phyloP scores from a whole-genome alignment of 2,113 vertebrate species.

The Thunnus maccoyii region DNA sequence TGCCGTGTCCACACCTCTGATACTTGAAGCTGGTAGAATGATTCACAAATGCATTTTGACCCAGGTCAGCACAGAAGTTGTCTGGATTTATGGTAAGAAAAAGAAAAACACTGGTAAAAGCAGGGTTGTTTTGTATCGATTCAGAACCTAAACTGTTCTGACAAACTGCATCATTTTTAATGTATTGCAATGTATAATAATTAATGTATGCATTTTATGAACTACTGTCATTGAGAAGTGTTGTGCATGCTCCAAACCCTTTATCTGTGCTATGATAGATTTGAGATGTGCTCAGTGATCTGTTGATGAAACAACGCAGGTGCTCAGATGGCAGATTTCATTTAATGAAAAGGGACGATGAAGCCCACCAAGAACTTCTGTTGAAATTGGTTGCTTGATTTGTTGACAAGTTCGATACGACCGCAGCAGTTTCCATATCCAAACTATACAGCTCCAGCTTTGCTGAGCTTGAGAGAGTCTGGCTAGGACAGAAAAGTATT shows the following conservation, averaged over 20 bases:
- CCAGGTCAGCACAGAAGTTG: constrained; percentile 20
- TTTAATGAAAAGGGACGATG: not conserved
- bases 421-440: too few species aligned
- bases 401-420: not conserved
- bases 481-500: too few species aligned
- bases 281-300: not conserved
- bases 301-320: not conserved
- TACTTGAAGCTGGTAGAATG: constrained; percentile 14
- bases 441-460: too few species aligned
- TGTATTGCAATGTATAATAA: not conserved
- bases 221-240: constrained; percentile 15
- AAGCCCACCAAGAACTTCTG: rapidly evolving
- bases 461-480: too few species aligned
- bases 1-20: constrained; percentile 16
- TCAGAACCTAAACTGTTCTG: constrained; percentile 16
- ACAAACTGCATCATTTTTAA: not conserved
- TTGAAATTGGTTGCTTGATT: not conserved
- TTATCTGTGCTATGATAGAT: constrained; percentile 13
- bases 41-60: constrained; percentile 12
- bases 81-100: not conserved
- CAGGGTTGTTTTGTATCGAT: constrained; percentile 32
- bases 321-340: constrained; percentile 12
- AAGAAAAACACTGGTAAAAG: not conserved
- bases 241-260: constrained; percentile 33
- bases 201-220: constrained; percentile 1